Evolutionary conservation across 2,888 invertebrate species (phyloP), one percentile per base, ranked within the genome.

Genomic region (Priocnemis perturbator): DNA sequence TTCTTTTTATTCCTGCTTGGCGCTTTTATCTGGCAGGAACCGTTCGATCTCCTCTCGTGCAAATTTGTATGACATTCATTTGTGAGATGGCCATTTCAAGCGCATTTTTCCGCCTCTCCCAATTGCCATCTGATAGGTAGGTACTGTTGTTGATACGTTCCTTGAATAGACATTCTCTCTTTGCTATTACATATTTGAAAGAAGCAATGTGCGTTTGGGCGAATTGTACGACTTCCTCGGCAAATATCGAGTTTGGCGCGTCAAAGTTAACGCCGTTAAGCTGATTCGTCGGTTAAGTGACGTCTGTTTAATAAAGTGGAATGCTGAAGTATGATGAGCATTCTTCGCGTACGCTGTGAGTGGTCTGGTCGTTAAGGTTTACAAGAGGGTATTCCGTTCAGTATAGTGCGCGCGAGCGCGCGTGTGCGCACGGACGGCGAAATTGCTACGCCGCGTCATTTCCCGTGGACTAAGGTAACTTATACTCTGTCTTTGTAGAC

Each of bases 401-500:
- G 56, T 26, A 44, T 50, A 65, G 45, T 19, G 53, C 50, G 19
- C 26, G 55, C 56, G 52, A 44, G 66, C 55, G n/a, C n/a, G n/a
- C n/a, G n/a, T n/a, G n/a, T n/a, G n/a, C n/a, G 69, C 71, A 68
- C 64, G 60, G 73, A 78, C 77, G 72, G 72, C 81, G 81, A 80
- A 84, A 84, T 85, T 83, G 83, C 84, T 67, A 74, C 78, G 78
- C 79, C 77, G 71, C 79, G 76, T 80, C 79, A 76, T 82, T 81
- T 82, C 79, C 81, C 81, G 82, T 78, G 81, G 77, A 83, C 79
- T 80, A 80, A 79, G 84, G 82, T 83, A 83, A 85, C 84, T 86
- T 85, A 82, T 86, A 86, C 83, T 82, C 84, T 86, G 86, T 86
- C 86, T 85, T 84, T 86, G 85, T 81, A 79, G 83, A 78, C 77